Evolutionary conservation across 2,113 vertebrate species (phyloP), one percentile per base, ranked within the genome.

Genomic region (Hystrix cristata): DNA sequence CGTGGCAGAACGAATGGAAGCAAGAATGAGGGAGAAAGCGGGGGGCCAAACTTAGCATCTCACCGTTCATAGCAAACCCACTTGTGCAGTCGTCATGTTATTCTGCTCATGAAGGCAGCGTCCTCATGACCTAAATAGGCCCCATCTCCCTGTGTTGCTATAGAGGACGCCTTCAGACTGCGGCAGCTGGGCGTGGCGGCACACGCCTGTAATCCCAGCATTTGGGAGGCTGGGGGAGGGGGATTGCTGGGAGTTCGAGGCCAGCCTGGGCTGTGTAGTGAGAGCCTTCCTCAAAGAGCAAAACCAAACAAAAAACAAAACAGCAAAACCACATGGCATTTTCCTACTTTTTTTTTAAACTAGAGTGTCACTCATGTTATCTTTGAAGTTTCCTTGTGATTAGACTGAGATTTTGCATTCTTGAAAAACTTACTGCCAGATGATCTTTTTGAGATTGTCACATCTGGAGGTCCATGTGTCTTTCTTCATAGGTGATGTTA

Each of bases 341-440:
- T 78, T 76, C 5, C 31, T 81, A 15, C 43, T 60, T 38, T 31
- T 34, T 23, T 7, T 19, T 43, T 16, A 9, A 6, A 55, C 18
- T 15, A 38, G 10, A n/a, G 7, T 53, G 18, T 88, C 62, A 48
- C 62, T 78, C 11, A 59, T 78, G 53, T 78, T 92, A 34, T 48
- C 4, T 89, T 93, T 94, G 72, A 31, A 55, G 13, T 78, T 69
- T 86, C 12, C 34, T 93, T 90, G 38, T 72, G 23, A 78, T 72
- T 95, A 80, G 23, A 67, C 69, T 95, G 82, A 46, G 51, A 78
- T 92, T 79, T 62, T 87, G 23, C n/a, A 34, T 96, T 86, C 27
- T 93, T 86, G 79, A 13, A 23, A 65, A 92, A 48, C 82, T 27
- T 65, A 46, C 46, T 91, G 51, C 55, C 38, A 83, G 90, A 59